Evolutionary conservation across 92 coral and sea anemone species (phyloP).

Genomic region (Phymanthus crucifer): DNA sequence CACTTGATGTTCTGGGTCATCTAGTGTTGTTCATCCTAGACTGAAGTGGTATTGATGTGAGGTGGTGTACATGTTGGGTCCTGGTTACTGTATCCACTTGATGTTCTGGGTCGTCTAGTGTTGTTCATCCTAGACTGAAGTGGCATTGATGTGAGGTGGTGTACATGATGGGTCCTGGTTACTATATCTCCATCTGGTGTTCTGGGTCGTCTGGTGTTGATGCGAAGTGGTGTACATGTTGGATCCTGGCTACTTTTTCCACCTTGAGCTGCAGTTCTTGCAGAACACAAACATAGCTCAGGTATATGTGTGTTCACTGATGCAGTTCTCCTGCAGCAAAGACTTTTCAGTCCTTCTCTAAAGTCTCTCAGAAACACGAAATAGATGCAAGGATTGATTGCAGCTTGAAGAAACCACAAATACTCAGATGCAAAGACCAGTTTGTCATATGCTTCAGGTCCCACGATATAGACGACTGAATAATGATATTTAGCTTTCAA

Average conservation of each 20-base stretch:
- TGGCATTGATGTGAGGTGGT: too few species aligned
- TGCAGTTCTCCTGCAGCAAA: not conserved
- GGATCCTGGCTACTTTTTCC: too few species aligned
- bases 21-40: conserved; percentile 4
- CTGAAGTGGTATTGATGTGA: not conserved
- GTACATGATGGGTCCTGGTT: too few species aligned
- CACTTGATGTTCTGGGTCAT: not conserved
- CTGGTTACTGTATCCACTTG: not conserved
- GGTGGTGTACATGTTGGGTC: conserved; percentile 6
- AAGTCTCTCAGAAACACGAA: not conserved
- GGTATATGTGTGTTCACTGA: not conserved
- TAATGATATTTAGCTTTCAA: not conserved
- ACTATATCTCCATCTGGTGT: not conserved
- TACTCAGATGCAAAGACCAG: not conserved
- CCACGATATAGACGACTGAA: not conserved
- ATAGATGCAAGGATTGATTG: not conserved
- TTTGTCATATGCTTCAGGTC: not conserved
- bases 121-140: not conserved
- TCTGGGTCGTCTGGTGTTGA: not conserved
- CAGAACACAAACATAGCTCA: not conserved
- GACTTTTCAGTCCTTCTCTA: not conserved
- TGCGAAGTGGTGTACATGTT: too few species aligned
- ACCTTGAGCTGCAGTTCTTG: too few species aligned
- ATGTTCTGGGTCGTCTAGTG: not conserved
- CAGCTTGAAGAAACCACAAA: not conserved